phyloP scores from a whole-genome alignment of 2,797 vertebrate genomes.

The Taeniopygia guttata region DNA sequence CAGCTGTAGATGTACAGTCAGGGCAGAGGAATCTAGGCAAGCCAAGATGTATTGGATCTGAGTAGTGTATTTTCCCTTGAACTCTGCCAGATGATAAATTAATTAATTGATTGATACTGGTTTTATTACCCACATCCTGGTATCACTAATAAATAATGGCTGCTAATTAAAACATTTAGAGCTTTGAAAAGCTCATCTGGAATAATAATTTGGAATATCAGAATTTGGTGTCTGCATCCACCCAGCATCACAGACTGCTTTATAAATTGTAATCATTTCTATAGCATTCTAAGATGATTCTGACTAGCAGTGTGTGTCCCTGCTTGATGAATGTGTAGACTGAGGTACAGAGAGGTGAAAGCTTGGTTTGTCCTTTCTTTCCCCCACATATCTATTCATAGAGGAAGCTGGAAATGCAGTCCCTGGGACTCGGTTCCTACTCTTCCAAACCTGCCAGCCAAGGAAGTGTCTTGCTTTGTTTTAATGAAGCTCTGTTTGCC shows the following conservation, averaged over 20 bases:
- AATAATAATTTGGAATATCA: neutral
- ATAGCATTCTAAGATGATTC: neutral
- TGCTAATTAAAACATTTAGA: neutral
- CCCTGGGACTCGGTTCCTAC: neutral
- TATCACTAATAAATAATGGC: neutral
- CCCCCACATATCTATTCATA: neutral
- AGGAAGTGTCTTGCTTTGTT: slow-evolving; percentile 32
- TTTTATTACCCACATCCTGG: neutral
- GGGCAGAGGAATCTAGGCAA: neutral
- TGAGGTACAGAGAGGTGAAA: neutral
- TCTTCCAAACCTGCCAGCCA: neutral
- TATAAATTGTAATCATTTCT: neutral
- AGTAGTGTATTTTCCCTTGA: neutral
- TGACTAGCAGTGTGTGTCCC: neutral
- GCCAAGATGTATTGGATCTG: neutral
- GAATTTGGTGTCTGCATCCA: neutral
- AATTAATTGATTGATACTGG: neutral
- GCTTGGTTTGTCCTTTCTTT: neutral
- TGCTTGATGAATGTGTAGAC: neutral
- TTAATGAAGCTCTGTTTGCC: slow-evolving; percentile 26
- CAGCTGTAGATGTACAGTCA: neutral
- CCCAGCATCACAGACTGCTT: neutral
- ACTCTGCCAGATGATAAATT: neutral
- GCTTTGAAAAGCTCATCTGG: neutral
- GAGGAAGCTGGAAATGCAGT: neutral